Conservation (phyloP, 2,797 vertebrate species). For the Uromys caudimaculatus region DNA sequence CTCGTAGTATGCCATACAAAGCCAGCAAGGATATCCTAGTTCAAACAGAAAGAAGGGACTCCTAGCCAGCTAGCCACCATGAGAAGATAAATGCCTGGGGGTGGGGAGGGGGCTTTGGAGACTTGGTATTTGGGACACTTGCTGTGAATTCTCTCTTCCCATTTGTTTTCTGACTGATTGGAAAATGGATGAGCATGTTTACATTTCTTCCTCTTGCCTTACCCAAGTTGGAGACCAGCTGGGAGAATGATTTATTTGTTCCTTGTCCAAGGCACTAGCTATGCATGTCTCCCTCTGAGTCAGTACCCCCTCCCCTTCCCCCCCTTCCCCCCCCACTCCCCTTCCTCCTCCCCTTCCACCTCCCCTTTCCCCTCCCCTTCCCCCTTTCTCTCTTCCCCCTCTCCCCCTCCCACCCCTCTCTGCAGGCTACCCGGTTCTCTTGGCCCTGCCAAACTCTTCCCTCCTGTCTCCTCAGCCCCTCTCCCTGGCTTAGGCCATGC, state of each 20-base stretch:
- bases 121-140: slow-evolving; percentile 54
- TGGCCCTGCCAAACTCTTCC: background rate
- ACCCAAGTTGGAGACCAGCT: slow-evolving; percentile 62
- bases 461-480: background rate
- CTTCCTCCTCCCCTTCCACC: background rate
- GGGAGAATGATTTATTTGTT: slow-evolving; percentile 65
- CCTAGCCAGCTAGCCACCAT: background rate
- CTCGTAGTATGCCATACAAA: background rate
- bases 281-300: background rate
- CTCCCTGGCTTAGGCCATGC: background rate
- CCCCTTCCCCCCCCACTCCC: background rate
- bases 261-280: slow-evolving; percentile 9
- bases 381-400: background rate
- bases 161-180: slow-evolving; percentile 71
- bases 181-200: slow-evolving; percentile 72
- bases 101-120: background rate
- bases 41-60: background rate
- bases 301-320: background rate
- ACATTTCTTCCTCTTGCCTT: slow-evolving; percentile 65
- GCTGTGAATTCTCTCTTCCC: slow-evolving; percentile 55
- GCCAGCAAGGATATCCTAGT: background rate
- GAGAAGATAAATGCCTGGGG: background rate
- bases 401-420: background rate
- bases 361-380: background rate
- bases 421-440: background rate